These are phyloP conservation scores for Matsumurasca onukii DNA, from an alignment of 1,140 invertebrate genomes.

Conservation along the genomic window DNA sequence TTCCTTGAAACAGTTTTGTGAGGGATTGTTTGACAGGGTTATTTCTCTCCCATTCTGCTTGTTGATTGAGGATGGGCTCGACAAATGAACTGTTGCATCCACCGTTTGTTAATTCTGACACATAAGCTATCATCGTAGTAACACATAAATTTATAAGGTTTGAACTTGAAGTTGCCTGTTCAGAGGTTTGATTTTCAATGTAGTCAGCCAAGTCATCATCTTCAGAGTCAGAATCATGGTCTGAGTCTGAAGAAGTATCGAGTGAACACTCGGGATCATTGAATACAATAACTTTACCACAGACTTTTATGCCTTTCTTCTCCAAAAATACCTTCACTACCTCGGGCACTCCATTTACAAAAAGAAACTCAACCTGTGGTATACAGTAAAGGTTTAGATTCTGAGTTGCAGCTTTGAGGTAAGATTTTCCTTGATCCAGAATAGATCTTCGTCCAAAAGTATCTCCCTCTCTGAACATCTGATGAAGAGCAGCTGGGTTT, in stretches of 20 bases:
- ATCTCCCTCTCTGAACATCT: slow-evolving; percentile 48
- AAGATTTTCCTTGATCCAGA: slow-evolving; percentile 77
- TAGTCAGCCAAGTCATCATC: too few species aligned
- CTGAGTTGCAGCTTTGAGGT: slow-evolving; percentile 68
- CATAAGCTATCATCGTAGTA: slow-evolving; percentile 83
- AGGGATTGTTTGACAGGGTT: slow-evolving; percentile 77
- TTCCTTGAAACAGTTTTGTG: slow-evolving; percentile 52
- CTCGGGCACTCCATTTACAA: slow-evolving; percentile 67
- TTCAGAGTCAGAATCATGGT: slow-evolving; percentile 7
- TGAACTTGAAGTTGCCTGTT: too few species aligned
- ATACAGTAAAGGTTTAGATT: slow-evolving; percentile 76
- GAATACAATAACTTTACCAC: slow-evolving; percentile 45
- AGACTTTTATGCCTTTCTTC: slow-evolving; percentile 50
- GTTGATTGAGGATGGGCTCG: slow-evolving; percentile 76
- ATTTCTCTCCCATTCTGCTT: slow-evolving; percentile 76
- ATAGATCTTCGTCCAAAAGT: slow-evolving; percentile 84
- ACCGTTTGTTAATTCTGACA: slow-evolving; percentile 87
- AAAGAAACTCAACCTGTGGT: slow-evolving; percentile 75
- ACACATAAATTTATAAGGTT: slow-evolving; percentile 93
- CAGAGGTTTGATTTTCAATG: too few species aligned
- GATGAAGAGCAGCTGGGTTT: slow-evolving; percentile 37
- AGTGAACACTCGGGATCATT: too few species aligned
- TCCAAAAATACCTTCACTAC: slow-evolving; percentile 50
- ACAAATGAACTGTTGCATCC: slow-evolving; percentile 66
- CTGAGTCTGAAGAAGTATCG: too few species aligned